Evolutionary conservation across 2,113 vertebrate species (phyloP).

Genomic region (Hyla sarda): DNA sequence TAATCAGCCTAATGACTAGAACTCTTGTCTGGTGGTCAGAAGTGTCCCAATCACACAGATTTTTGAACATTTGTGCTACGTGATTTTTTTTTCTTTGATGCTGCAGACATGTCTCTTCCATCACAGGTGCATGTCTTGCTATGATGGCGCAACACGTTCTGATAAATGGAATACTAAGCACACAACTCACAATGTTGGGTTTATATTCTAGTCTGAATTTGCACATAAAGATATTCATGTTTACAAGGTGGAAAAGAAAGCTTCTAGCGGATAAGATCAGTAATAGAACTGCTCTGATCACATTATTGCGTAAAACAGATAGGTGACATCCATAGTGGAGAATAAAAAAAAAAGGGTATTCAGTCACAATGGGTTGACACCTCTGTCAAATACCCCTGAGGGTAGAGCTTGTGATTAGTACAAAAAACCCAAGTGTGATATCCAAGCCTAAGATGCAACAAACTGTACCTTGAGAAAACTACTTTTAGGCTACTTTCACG

Average conservation of each 20-base stretch:
- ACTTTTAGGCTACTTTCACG: not conserved
- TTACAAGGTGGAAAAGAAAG: too few relatives aligned
- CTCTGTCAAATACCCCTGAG: not conserved
- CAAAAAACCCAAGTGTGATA: not conserved
- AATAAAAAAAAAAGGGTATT: too few relatives aligned
- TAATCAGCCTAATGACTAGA: not conserved
- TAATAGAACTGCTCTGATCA: not conserved
- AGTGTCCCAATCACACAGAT: not conserved
- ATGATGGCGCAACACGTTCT: too few relatives aligned
- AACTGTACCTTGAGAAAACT: not conserved
- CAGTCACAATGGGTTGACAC: too few relatives aligned
- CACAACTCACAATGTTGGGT: not conserved
- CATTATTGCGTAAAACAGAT: not conserved
- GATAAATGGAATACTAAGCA: not conserved
- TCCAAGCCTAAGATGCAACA: not conserved
- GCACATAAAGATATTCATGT: too few relatives aligned
- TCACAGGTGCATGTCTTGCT: too few relatives aligned
- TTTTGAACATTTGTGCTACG: not conserved
- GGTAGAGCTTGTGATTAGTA: not conserved
- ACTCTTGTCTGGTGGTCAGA: not conserved
- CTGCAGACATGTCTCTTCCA: too few relatives aligned
- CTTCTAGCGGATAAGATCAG: not conserved
- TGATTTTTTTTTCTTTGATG: not conserved
- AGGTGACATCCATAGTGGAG: too few relatives aligned
- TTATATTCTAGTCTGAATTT: not conserved